Percentiles rank a stretch among this genome's conserved stretches.
phyloP scores from a whole-genome alignment of 2,113 vertebrate genomes.

The Albula goreensis region DNA sequence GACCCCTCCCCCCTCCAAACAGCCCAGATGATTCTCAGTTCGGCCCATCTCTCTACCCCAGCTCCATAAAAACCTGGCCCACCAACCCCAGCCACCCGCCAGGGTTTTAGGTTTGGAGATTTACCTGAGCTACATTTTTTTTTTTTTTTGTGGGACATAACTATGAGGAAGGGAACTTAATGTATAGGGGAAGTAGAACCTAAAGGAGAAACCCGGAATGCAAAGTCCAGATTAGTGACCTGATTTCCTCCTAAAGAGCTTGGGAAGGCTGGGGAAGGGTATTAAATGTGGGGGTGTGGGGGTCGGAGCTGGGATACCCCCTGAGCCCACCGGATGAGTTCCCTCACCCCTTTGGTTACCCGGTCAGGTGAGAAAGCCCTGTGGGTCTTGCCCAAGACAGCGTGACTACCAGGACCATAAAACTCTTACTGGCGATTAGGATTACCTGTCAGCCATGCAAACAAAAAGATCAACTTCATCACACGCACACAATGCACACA shows the following conservation, averaged over 20 bases:
- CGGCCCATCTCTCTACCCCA: neutral
- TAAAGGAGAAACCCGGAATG: constrained; percentile 52
- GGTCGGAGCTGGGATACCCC: constrained; percentile 26
- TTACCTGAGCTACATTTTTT: neutral
- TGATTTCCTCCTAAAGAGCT: constrained; percentile 62
- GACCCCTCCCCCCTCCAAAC: neutral
- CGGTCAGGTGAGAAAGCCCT: neutral
- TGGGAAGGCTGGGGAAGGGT: constrained; percentile 26
- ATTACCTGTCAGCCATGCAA: constrained; percentile 59
- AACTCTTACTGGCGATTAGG: constrained; percentile 56
- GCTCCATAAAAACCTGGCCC: neutral
- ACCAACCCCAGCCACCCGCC: neutral
- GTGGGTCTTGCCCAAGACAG: constrained; percentile 10
- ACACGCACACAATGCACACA: neutral
- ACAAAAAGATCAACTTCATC: constrained; percentile 59
- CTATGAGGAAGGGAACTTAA: constrained; percentile 22
- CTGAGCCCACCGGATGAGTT: neutral
- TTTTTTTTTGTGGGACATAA: neutral
- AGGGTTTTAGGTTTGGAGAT: constrained; percentile 3
- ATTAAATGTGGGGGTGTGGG: constrained; percentile 2
- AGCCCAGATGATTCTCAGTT: neutral
- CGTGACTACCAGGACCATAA: constrained; percentile 48
- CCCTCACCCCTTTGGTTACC: neutral
- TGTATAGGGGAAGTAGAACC: constrained; percentile 37
- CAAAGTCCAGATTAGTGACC: constrained; percentile 65